Evolutionary conservation across 2,888 invertebrate genomes (phyloP), one percentile per base, ranked within the genome.

Genomic region (Anthophora plumipes): DNA sequence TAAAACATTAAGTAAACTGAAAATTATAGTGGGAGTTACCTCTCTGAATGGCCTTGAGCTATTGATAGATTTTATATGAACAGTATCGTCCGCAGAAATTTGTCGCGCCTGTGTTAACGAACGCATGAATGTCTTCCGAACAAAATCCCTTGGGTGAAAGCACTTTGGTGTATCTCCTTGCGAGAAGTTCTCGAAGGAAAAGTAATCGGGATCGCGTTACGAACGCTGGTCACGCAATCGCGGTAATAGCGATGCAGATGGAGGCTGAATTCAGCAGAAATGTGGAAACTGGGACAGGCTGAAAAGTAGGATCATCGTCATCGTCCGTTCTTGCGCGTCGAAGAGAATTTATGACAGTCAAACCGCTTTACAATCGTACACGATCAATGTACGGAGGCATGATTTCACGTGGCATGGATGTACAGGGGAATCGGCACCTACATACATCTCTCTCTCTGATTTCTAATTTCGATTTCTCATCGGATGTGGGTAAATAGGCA

Each of bases 391-490:
- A 31, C 31, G 4, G 41, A 31, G 60, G 37, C 57, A 59, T 66
- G 87, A 69, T 83, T 86, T 83, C 83, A 74, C 83, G 77, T 67
- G 77, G 77, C 75, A n/a, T 77, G 63, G 61, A 77, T 31, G 31
- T 69, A 72, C 63, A n/a, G 55, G 22, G 52, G 60, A 71, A 78
- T 84, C 76, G 55, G 80, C 82, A 82, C 80, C 86, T 74, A 80
- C 86, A 64, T 84, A 75, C 60, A 1, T 31, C 31, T 31, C 31
- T 31, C 31, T 31, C 55, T 54, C 57, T 31, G 81, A 86, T 86
- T 84, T 87, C 85, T 87, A 85, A 87, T 85, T 86, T 86, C 77
- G 60, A 86, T 85, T 86, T 83, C 83, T 52, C 72, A 63, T 70
- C 78, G 70, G 61, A 85, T 83, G 63, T 81, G 76, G 79, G 85